Evolutionary conservation across 2,113 vertebrate genomes (phyloP), one percentile per base, ranked within the genome.

Genomic region (Entosphenus tridentatus): DNA sequence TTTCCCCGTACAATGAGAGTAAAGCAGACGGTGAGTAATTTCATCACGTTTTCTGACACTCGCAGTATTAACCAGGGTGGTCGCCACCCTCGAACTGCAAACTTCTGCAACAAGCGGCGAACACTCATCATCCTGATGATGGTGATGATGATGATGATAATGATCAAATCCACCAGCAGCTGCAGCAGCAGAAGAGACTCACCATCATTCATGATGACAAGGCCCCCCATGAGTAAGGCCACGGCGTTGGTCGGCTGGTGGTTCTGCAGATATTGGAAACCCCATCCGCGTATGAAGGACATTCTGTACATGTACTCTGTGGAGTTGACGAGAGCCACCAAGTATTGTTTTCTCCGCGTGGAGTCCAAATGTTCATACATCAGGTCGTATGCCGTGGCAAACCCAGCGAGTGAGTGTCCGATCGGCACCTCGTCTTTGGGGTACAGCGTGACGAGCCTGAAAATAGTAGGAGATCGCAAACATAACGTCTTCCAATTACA

Each of bases 181-280:
- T 39, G 39, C 39, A 39, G 39, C 39, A 39, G 39, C 39, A 39
- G 39, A 39, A 17, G 58, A 17, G n/a, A 8, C 10, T 65, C 71
- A 98, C 93, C 93, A 86, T 96, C 88, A 75, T 86, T 89, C 87
- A 98, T 93, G 74, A 95, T 82, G 71, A 98, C 78, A 10, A 98
- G 82, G 75, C 87, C 93, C 74, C 89, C 92, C 10, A 88, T 87
- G 71, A 98, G 82, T 71, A 98, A 81, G 71, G 93, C 93, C 78
- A 96, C 87, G 72, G 91, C 96, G 81, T 98, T 98, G 78, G 93
- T 98, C 73, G 93, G 93, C 74, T 98, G 93, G 76, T 98, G 93
- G 73, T 98, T 98, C 78, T 98, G 93, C 56, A 98, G 82, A 76
- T 96, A 98, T 72, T 98, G 93, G 79, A 98, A 98, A 1, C 92